A percentile compares a stretch with the other conserved stretches of the same genome.
phyloP scores from a whole-genome alignment of 2,888 invertebrate genomes.

The Helicoverpa assulta region DNA sequence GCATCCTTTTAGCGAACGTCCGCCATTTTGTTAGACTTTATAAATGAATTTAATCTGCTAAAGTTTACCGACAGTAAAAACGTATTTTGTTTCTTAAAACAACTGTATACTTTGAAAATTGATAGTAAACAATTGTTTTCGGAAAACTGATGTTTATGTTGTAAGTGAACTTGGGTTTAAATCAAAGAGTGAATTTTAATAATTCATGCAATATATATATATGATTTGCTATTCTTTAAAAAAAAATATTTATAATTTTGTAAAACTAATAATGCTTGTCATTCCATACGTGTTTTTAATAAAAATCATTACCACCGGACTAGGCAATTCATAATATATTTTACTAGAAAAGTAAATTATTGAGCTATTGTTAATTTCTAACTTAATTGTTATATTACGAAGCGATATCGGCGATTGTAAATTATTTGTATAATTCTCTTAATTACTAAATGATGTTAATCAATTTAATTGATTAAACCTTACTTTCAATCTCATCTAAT shows the following conservation, averaged over 20 bases:
- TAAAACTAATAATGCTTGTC: background rate
- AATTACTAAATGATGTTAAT: background rate
- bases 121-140: too few species aligned
- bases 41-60: too few species aligned
- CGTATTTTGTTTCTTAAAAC: too few species aligned
- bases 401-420: background rate
- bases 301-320: background rate
- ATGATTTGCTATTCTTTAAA: too few species aligned
- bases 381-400: background rate
- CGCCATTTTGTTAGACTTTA: too few species aligned
- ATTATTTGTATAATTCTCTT: background rate
- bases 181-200: too few species aligned
- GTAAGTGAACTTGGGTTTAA: too few species aligned
- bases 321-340: background rate
- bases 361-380: background rate
- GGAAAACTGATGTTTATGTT: too few species aligned
- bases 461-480: constrained; percentile 1
- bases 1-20: too few species aligned
- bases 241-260: background rate
- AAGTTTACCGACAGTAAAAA: too few species aligned
- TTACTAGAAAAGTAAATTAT: background rate
- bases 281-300: constrained; percentile 13
- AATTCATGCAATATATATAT: too few species aligned
- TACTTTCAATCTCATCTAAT: background rate
- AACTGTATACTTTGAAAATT: too few species aligned